These are phyloP conservation scores for Chromoteleia sp. DNA, from an alignment of 2,888 invertebrate genomes.

Conservation along the genomic window DNA sequence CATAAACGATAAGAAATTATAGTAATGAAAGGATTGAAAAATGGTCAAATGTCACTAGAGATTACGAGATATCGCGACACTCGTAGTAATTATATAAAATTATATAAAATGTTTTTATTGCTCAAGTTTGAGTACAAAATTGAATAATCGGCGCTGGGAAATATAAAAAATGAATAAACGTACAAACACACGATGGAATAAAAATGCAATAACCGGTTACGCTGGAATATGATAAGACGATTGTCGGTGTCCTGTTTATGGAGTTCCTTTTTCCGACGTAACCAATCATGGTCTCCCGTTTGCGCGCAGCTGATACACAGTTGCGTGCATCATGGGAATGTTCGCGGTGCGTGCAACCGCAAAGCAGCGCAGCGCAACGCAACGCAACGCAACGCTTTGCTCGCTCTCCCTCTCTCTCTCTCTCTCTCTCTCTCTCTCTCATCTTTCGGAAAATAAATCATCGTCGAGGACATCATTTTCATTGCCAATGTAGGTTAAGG, in stretches of 20 bases:
- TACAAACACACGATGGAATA: conserved; percentile 50
- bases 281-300: conserved; percentile 70
- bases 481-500: conserved; percentile 33
- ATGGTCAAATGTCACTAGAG: not conserved
- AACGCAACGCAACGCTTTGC: conserved; percentile 58
- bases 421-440: conserved; percentile 33
- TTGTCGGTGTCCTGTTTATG: conserved; percentile 74
- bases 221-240: conserved; percentile 70
- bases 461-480: conserved; percentile 49
- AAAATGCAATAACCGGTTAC: conserved; percentile 69
- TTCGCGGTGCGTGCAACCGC: conserved; percentile 80
- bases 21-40: not conserved
- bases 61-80: conserved; percentile 3
- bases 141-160: conserved; percentile 36
- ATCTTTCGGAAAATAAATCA: conserved; percentile 49
- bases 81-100: conserved; percentile 22
- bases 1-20: not conserved
- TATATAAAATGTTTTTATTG: conserved; percentile 22
- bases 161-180: conserved; percentile 53
- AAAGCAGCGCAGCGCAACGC: conserved; percentile 65
- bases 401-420: conserved; percentile 30
- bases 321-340: conserved; percentile 79
- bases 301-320: conserved; percentile 65
- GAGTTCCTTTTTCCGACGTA: conserved; percentile 70
- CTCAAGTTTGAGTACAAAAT: conserved; percentile 32